phyloP scores from a whole-genome alignment of 1,140 invertebrate species.

The Phortica variegata region DNA sequence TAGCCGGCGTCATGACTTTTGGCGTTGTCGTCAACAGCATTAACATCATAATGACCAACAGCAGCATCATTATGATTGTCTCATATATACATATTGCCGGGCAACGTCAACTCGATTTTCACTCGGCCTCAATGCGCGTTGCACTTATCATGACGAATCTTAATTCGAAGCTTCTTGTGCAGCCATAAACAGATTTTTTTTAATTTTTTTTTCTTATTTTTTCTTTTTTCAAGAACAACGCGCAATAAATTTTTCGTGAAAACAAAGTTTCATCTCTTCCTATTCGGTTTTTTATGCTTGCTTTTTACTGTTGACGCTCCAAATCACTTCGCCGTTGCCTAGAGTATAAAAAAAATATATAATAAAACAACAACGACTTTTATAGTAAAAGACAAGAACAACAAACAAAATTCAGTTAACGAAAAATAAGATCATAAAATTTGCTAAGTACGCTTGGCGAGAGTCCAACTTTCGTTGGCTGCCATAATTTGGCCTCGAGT shows the following conservation, averaged over 20 bases:
- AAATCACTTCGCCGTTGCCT: neutral
- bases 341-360: neutral
- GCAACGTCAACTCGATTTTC: too few relatives aligned
- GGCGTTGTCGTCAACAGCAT: constrained; percentile 22
- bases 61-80: neutral
- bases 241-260: constrained; percentile 1
- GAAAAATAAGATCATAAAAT: constrained; percentile 9
- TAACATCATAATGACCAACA: neutral
- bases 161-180: constrained; percentile 9
- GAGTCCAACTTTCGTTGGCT: neutral
- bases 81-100: neutral
- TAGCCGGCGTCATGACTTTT: neutral
- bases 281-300: neutral
- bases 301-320: neutral
- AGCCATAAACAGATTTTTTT: constrained; percentile 23
- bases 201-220: constrained; percentile 28
- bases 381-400: constrained; percentile 7
- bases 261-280: neutral
- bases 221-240: neutral
- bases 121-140: too few relatives aligned
- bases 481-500: neutral
- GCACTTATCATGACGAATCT: too few relatives aligned
- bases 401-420: constrained; percentile 10
- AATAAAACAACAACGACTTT: constrained; percentile 7
- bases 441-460: constrained; percentile 11